Evolutionary conservation across 2,797 vertebrate species (phyloP), one percentile per base, ranked within the genome.

Genomic region (Xiphorhynchus erythropygius): DNA sequence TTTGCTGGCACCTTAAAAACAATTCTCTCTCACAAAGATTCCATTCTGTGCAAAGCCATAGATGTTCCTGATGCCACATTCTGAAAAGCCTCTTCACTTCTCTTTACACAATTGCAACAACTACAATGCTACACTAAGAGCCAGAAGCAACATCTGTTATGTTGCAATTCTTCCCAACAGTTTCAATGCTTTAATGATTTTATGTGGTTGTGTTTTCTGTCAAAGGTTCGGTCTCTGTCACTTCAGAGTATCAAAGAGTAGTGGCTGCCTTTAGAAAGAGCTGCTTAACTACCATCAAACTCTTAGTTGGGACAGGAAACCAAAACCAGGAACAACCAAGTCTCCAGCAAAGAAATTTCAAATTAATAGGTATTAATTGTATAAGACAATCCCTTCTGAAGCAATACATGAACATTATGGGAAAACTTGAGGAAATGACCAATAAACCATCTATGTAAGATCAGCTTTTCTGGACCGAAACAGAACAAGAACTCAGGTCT

Each of bases 1-100:
- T 74, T 85, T 74, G 32, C 56, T 75, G 60, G 50, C 89, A 67
- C 88, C 92, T 95, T 37, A 87, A 94, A 96, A 79, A 55, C 73
- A 92, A 93, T 63, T 86, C 5, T 50, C 21, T 77, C n/a, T 89
- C 60, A 33, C 60, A 32, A 35, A 59, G 71, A 56, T 78, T 90
- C 94, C 55, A 22, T 70, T 68, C 70, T 70, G 4, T 73, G 37
- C 60, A 76, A 85, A 93, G 50, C 57, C 80, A 44, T 37, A 75
- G 89, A 24, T 70, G 77, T 9, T 25, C 10, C 60, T 60, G 60
- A 85, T 70, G 35, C 49, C 53, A 63, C 11, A 2, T 3, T 10
- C 60, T 59, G 79, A n/a, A 67, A 69, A 86, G 23, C 35, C 78
- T 75, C 49, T 80, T 21, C 7, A 14, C 59, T 33, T 52, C 37